Evolutionary conservation across 2,113 vertebrate genomes (phyloP), one percentile per base, ranked within the genome.

Genomic region (Aix galericulata): DNA sequence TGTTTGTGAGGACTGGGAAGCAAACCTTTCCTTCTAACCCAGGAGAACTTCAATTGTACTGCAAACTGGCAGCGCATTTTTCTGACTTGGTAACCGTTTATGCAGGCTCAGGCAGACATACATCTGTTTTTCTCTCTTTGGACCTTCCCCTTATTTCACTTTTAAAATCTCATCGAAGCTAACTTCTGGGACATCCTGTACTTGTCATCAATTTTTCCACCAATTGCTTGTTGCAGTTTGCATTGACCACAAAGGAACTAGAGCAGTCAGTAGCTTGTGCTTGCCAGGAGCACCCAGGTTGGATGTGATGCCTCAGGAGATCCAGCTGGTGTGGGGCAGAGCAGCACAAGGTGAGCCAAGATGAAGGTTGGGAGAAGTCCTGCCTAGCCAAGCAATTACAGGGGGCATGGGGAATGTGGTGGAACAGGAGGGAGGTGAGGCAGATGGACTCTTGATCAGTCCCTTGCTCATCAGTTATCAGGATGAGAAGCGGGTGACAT

Each of bases 21-120:
- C 6, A 53, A 67, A 76, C 2, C 8, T 82, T 83, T 76, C 40
- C 3, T 44, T 6, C 40, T 32, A 29, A 9, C 6, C 34, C 26
- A 86, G 36, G 50, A 52, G 22, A 71, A 6, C 11, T 86, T n/a
- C 31, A n/a, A 17, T 40, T 73, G 29, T 48, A 36, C 42, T 82
- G 40, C 34, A 40, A 44, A 31, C 22, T 76, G 73, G 40, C 1
- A 2, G 34, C 1, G 0, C 1, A 0, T 13, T 79, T 82, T 82
- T 29, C 59, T 44, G 20, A 6, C 59, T 7, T 58, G n/a, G 44
- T 73, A 67, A 38, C 79, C 59, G 52, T 79, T 72, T 36, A 55
- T 4, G 1, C 42, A 77, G 38, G n/a, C n/a, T 69, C 62, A 88
- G 84, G 34, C 55, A 92, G 55, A 46, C 15, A 21, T 77, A 68